A percentile compares a stretch with the other conserved stretches of the same genome.
Conservation (phyloP, 1,140 invertebrate genomes). For the Drosophila repleta region DNA sequence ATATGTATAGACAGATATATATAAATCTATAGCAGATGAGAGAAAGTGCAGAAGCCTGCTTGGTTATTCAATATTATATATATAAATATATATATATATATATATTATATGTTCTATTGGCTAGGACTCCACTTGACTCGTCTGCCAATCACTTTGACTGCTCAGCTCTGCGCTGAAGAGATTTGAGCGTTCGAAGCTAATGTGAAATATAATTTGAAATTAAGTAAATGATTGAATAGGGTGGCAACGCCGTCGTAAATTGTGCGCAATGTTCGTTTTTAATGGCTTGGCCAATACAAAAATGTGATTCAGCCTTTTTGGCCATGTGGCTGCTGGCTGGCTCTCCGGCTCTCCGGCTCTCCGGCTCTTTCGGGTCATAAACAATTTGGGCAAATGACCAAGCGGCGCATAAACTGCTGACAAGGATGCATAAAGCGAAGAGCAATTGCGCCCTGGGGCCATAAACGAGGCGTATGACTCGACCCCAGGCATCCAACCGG, state of each 20-base stretch:
- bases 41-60: too few relatives aligned
- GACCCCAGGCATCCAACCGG: background rate
- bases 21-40: too few relatives aligned
- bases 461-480: slow-evolving; percentile 46
- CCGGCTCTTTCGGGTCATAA: slow-evolving; percentile 52
- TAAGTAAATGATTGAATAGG: slow-evolving; percentile 1
- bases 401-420: slow-evolving; percentile 51
- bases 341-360: too few relatives aligned
- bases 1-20: too few relatives aligned
- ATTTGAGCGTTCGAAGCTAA: too few relatives aligned
- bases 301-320: slow-evolving; percentile 12
- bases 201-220: background rate
- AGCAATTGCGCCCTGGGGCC: slow-evolving; percentile 23
- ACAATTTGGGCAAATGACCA: slow-evolving; percentile 58
- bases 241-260: slow-evolving; percentile 8
- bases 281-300: slow-evolving; percentile 7
- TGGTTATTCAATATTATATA: too few relatives aligned
- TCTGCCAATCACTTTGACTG: background rate
- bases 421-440: slow-evolving; percentile 24
- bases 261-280: background rate
- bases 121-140: too few relatives aligned
- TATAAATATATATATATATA: too few relatives aligned
- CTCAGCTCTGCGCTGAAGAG: too few relatives aligned
- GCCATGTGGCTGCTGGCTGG: slow-evolving; percentile 6
- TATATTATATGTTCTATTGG: too few relatives aligned